A percentile compares a stretch with the other conserved stretches of the same genome.
These are phyloP conservation scores for Tragelaphus scriptus DNA, from an alignment of 2,113 vertebrate genomes.

Conservation along the genomic window DNA sequence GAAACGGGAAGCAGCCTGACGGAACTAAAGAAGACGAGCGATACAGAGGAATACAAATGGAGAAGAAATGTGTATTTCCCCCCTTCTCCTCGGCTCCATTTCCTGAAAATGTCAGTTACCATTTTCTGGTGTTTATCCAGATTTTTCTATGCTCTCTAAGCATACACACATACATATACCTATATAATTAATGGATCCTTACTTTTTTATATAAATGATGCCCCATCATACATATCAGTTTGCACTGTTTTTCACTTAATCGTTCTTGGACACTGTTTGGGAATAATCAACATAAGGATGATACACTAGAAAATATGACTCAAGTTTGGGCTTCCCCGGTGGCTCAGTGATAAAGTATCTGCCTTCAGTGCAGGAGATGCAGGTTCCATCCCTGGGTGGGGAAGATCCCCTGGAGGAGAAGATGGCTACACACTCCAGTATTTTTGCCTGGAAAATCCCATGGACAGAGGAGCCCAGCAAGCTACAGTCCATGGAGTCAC, in stretches of 20 bases:
- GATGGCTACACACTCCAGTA: not conserved
- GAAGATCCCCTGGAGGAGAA: not conserved
- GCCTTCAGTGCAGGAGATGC: not conserved
- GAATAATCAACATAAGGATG: not conserved
- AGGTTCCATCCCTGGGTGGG: not conserved
- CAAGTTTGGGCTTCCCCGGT: not conserved
- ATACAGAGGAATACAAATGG: not conserved
- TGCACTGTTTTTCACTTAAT: not conserved
- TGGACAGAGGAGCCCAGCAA: not conserved
- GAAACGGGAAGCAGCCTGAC: rapidly evolving
- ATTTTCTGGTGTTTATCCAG: not conserved
- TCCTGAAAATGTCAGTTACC: not conserved
- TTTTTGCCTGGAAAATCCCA: not conserved
- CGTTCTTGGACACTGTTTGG: not conserved
- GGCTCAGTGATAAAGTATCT: not conserved
- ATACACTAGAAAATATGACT: too few relatives aligned
- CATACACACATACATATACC: not conserved
- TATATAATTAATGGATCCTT: not conserved
- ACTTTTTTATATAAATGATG: not conserved
- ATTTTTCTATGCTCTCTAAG: not conserved
- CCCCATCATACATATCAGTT: not conserved
- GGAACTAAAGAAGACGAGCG: not conserved
- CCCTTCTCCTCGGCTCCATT: not conserved
- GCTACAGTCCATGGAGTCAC: not conserved
- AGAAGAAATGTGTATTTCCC: not conserved